phyloP scores from a whole-genome alignment of 2,797 vertebrate genomes.

The Calcarius lapponicus region DNA sequence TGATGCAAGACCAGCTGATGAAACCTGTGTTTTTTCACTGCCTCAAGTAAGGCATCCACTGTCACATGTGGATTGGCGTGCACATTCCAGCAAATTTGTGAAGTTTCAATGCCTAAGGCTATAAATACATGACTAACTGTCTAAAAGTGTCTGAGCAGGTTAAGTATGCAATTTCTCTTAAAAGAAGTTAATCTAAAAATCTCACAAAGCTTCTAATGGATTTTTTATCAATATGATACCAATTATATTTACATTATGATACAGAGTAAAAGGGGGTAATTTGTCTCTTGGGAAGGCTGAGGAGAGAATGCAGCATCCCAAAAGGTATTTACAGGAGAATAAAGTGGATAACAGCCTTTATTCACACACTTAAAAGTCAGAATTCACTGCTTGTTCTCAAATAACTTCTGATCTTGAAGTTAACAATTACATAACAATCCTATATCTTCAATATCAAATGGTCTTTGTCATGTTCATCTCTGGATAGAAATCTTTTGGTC shows the following conservation, averaged over 20 bases:
- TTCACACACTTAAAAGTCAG: neutral
- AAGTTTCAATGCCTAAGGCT: neutral
- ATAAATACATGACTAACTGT: neutral
- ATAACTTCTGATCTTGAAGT: neutral
- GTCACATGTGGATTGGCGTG: neutral
- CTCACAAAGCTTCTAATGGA: neutral
- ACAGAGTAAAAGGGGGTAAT: neutral
- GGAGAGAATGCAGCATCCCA: neutral
- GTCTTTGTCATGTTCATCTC: neutral
- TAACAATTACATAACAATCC: neutral
- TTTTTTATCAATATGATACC: neutral
- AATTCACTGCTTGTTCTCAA: neutral
- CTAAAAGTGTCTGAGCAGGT: neutral
- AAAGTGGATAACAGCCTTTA: neutral
- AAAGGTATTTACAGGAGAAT: neutral
- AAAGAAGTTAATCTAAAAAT: neutral
- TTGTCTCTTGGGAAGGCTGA: neutral
- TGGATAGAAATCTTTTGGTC: neutral
- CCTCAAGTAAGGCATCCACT: neutral
- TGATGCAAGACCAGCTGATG: neutral
- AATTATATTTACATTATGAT: neutral
- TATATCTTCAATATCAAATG: neutral
- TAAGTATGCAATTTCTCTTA: neutral
- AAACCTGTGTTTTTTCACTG: neutral
- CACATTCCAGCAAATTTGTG: neutral